Percentiles rank a stretch among this genome's conserved stretches.
Evolutionary conservation across 2,888 invertebrate genomes (phyloP).

Genomic region (Smittia aterrima): DNA sequence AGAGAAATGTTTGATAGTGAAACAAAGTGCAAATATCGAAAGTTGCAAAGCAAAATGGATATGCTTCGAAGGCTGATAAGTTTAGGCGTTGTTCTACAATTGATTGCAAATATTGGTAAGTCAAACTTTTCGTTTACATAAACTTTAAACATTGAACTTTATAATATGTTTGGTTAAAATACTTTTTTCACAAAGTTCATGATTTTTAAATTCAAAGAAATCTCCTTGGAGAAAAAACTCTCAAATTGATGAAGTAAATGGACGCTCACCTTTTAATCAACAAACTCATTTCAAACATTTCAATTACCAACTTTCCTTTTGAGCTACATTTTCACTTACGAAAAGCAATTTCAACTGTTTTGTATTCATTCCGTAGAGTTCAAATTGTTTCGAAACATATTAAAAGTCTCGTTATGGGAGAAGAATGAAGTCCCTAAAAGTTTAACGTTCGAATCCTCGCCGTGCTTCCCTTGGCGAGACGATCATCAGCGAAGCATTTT

Average conservation of each 20-base stretch:
- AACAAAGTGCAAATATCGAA: not conserved
- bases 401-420: not conserved
- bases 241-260: too few relatives aligned
- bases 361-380: not conserved
- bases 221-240: too few relatives aligned
- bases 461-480: not conserved
- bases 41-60: conserved; percentile 25
- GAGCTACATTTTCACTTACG: not conserved
- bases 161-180: too few relatives aligned
- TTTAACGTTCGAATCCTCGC: not conserved
- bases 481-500: not conserved
- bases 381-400: not conserved
- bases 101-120: conserved; percentile 36
- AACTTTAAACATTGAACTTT: not conserved
- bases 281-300: too few relatives aligned
- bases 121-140: not conserved
- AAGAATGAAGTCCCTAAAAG: not conserved
- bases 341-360: not conserved
- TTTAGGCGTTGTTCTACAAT: conserved; percentile 33
- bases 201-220: too few relatives aligned
- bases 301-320: too few relatives aligned
- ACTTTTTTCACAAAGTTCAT: too few relatives aligned
- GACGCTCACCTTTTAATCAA: too few relatives aligned
- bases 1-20: conserved; percentile 4
- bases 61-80: conserved; percentile 33